These are phyloP conservation scores for Hylomyscus alleni DNA, from an alignment of 2,797 vertebrate genomes.

Conservation along the genomic window DNA sequence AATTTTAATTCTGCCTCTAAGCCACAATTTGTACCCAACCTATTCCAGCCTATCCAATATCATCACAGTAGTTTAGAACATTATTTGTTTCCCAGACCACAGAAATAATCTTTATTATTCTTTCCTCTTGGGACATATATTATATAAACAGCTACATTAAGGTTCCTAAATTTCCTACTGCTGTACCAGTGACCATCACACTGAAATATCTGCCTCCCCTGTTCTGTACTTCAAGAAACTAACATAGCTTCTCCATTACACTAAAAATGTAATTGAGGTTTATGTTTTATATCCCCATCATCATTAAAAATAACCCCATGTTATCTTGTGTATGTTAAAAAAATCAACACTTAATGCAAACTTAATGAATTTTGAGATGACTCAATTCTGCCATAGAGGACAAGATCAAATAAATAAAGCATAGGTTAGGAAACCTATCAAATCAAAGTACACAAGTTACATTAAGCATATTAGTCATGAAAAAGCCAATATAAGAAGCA, in stretches of 20 bases:
- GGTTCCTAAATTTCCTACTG: slow-evolving; percentile 18
- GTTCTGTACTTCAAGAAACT: slow-evolving; percentile 4
- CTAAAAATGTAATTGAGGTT: neutral
- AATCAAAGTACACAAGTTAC: neutral
- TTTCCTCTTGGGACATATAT: neutral
- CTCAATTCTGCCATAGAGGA: neutral
- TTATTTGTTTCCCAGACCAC: neutral
- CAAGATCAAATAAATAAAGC: neutral
- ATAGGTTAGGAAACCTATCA: neutral
- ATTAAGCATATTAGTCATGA: neutral
- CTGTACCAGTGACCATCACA: neutral
- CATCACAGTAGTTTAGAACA: neutral
- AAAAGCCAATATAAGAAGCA: neutral
- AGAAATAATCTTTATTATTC: neutral
- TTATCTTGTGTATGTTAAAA: neutral
- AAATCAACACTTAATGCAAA: neutral
- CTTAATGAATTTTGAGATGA: neutral
- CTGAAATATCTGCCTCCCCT: neutral
- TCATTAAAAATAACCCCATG: neutral
- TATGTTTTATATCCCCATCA: slow-evolving; percentile 32
- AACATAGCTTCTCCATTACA: neutral
- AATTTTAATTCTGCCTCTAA: slow-evolving; percentile 40
- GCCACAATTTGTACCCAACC: neutral
- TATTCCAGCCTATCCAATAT: neutral
- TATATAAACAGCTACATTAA: neutral